Evolutionary conservation across 53 echinoderm and acorn worm genomes (phyloP).

Genomic region (Holothuria scabra): DNA sequence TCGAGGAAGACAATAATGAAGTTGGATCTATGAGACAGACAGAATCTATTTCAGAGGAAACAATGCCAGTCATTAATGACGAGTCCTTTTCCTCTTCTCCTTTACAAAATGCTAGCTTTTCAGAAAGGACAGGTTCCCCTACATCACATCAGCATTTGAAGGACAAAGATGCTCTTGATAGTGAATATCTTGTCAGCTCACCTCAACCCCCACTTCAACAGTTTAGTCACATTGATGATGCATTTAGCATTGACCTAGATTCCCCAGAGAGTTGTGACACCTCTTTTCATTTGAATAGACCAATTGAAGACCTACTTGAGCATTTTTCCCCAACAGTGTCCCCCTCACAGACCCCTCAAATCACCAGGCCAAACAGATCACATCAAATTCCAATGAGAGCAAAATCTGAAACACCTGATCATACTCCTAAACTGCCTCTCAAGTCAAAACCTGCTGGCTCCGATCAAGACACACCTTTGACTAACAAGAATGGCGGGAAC

Average conservation of each 20-base stretch:
- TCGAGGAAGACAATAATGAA: constrained; percentile 47
- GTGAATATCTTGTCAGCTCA: constrained; percentile 60
- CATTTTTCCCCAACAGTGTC: constrained; percentile 76
- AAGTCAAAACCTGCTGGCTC: background rate
- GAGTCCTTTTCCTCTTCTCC: constrained; percentile 11
- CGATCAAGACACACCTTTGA: background rate
- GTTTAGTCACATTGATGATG: background rate
- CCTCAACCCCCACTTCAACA: constrained; percentile 49
- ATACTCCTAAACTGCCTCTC: constrained; percentile 16
- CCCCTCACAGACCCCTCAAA: constrained; percentile 76
- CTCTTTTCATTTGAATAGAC: constrained; percentile 57
- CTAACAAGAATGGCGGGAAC: background rate
- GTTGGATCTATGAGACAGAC: background rate
- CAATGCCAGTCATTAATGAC: constrained; percentile 24
- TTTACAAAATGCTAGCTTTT: background rate
- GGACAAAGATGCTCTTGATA: constrained; percentile 29
- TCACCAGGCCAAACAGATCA: constrained; percentile 1
- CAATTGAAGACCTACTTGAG: constrained; percentile 73
- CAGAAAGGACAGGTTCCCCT: background rate
- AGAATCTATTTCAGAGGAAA: constrained; percentile 26
- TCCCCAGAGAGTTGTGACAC: constrained; percentile 40
- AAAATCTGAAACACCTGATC: background rate
- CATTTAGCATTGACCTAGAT: constrained; percentile 48
- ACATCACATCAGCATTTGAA: background rate
- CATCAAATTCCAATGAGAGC: background rate